Conservation (phyloP, 2,888 invertebrate species). For the Thymelicus lineola region DNA sequence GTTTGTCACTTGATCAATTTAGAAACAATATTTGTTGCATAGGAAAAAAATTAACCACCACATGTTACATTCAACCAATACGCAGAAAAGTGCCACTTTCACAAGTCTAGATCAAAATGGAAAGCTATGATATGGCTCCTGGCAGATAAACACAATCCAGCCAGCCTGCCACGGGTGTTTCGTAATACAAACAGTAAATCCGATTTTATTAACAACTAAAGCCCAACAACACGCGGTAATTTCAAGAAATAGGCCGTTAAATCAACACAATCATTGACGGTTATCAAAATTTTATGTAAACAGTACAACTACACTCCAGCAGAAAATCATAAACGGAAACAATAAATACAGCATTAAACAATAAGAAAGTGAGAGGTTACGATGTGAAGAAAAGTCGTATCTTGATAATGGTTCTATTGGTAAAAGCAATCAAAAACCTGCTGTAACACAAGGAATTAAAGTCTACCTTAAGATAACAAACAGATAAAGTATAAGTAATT, state of each 20-base stretch:
- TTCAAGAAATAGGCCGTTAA: conserved; percentile 6
- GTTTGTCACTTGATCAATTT: too few species aligned
- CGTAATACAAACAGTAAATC: conserved; percentile 13
- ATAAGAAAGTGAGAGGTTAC: conserved; percentile 35
- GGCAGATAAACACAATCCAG: conserved; percentile 42
- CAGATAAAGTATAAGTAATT: conserved; percentile 51
- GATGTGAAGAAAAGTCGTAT: conserved; percentile 35
- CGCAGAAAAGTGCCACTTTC: conserved; percentile 45
- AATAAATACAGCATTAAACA: conserved; percentile 37
- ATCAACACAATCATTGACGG: conserved; percentile 17
- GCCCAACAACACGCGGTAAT: conserved; percentile 14
- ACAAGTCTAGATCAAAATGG: conserved; percentile 40
- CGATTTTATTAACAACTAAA: conserved; percentile 11
- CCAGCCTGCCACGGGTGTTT: conserved; percentile 4
- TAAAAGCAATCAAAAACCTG: conserved; percentile 8
- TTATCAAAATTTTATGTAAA: conserved; percentile 22
- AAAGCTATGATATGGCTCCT: conserved; percentile 44
- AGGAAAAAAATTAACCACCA: conserved; percentile 33
- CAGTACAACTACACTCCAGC: conserved; percentile 16
- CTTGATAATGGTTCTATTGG: conserved; percentile 33
- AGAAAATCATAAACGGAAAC: conserved; percentile 29
- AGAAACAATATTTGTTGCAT: too few species aligned
- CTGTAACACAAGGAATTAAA: conserved; percentile 42
- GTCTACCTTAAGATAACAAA: conserved; percentile 23
- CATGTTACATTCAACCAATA: conserved; percentile 33